Percentiles rank a stretch among this genome's conserved stretches.
Conservation (phyloP, 37 sponge, comb jelly and placozoan species). For the Ephydatia muelleri region DNA sequence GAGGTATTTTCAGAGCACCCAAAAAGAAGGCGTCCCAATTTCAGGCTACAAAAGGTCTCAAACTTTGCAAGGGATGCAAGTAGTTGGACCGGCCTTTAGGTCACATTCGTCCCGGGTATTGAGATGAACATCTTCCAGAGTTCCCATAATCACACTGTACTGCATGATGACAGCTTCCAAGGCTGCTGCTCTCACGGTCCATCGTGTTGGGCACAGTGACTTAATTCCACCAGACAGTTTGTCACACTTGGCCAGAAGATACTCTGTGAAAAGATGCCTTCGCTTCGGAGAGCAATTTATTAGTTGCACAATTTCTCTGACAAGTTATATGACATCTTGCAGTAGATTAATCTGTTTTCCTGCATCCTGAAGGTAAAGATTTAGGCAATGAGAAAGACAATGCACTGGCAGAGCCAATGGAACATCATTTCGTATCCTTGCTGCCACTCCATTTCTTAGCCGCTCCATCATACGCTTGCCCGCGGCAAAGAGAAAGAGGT, state of each 20-base stretch:
- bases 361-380: conserved; percentile 67
- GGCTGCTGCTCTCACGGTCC: conserved; percentile 29
- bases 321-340: conserved; percentile 49
- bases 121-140: conserved; percentile 25
- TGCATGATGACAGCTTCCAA: conserved; percentile 13
- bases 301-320: conserved; percentile 50
- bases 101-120: conserved; percentile 35
- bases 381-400: conserved; percentile 59
- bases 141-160: conserved; percentile 19
- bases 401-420: conserved; percentile 72
- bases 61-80: conserved; percentile 31
- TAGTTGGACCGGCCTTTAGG: conserved; percentile 15
- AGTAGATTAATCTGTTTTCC: conserved; percentile 32
- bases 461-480: conserved; percentile 80
- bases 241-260: conserved; percentile 21
- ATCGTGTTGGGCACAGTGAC: conserved; percentile 30
- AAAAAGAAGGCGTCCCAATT: background rate
- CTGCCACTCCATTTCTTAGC: conserved; percentile 52
- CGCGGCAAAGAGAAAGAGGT: conserved; percentile 57
- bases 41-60: background rate
- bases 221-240: conserved; percentile 7
- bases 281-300: conserved; percentile 63
- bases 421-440: conserved; percentile 38
- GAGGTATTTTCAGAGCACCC: background rate
- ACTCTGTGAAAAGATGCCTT: conserved; percentile 30